Evolutionary conservation across 2,113 vertebrate genomes (phyloP).

Genomic region (Brachionichthys hirsutus): DNA sequence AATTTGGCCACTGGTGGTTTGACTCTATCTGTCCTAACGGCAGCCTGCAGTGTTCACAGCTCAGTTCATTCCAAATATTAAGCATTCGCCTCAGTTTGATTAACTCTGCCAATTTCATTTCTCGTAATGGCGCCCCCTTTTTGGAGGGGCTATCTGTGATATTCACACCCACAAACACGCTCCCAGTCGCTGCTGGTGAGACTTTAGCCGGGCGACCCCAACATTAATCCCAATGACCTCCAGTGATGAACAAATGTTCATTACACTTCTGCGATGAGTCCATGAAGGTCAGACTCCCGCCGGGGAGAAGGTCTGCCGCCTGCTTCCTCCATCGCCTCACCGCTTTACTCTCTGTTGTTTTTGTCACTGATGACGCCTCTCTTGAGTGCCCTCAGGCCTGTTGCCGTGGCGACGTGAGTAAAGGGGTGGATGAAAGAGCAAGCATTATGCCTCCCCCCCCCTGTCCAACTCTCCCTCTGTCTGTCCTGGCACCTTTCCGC

Average conservation of each 20-base stretch:
- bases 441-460: slow-evolving; percentile 23
- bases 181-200: slow-evolving; percentile 17
- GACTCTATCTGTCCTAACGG: slow-evolving; percentile 60
- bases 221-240: slow-evolving; percentile 47
- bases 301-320: slow-evolving; percentile 27
- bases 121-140: slow-evolving; percentile 59
- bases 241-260: slow-evolving; percentile 45
- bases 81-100: slow-evolving; percentile 67
- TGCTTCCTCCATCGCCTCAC: slow-evolving; percentile 41
- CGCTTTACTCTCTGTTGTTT: slow-evolving; percentile 64
- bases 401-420: slow-evolving; percentile 75
- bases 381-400: slow-evolving; percentile 70
- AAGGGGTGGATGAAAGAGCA: slow-evolving; percentile 64
- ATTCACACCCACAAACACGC: slow-evolving; percentile 46
- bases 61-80: slow-evolving; percentile 69
- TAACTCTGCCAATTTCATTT: slow-evolving; percentile 68
- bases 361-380: slow-evolving; percentile 70
- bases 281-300: slow-evolving; percentile 52
- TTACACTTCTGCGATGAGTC: slow-evolving; percentile 37
- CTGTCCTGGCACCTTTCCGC: slow-evolving; percentile 57
- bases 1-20: slow-evolving; percentile 67
- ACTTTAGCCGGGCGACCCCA: slow-evolving; percentile 33
- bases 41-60: slow-evolving; percentile 57
- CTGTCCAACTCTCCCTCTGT: slow-evolving; percentile 1
- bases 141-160: slow-evolving; percentile 42